A percentile compares a stretch with the other conserved stretches of the same genome.
Conservation (phyloP, 2,113 vertebrate genomes). For the Mormyrus iriodes region DNA sequence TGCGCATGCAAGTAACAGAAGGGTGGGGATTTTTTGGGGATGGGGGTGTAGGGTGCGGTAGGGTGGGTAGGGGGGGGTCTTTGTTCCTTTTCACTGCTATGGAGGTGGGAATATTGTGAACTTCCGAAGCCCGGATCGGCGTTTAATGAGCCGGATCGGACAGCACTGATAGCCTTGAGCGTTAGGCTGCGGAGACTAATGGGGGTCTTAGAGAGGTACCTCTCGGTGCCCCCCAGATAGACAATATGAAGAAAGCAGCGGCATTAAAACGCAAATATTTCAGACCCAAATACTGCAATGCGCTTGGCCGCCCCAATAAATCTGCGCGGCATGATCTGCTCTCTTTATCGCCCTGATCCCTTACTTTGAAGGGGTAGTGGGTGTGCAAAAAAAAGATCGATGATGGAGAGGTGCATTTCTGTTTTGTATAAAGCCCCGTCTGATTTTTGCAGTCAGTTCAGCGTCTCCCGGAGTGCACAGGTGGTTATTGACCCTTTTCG, state of each 20-base stretch:
- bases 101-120: conserved; percentile 14
- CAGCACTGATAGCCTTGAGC: neutral
- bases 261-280: conserved; percentile 5
- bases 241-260: neutral
- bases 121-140: neutral
- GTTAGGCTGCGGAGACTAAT: neutral
- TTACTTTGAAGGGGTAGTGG: neutral
- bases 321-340: neutral
- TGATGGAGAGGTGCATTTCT: neutral
- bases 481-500: neutral
- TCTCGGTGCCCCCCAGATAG: neutral
- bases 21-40: conserved; percentile 15
- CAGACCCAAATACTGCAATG: conserved; percentile 17
- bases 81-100: neutral
- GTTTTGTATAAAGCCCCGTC: neutral
- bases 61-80: neutral
- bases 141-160: neutral
- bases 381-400: neutral
- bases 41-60: neutral
- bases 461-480: conserved; percentile 1
- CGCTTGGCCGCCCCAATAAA: conserved; percentile 10
- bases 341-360: neutral
- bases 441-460: neutral
- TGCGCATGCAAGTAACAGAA: neutral
- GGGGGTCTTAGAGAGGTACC: too few relatives aligned